Conservation (phyloP, 2,113 vertebrate genomes). For the Calonectris borealis region DNA sequence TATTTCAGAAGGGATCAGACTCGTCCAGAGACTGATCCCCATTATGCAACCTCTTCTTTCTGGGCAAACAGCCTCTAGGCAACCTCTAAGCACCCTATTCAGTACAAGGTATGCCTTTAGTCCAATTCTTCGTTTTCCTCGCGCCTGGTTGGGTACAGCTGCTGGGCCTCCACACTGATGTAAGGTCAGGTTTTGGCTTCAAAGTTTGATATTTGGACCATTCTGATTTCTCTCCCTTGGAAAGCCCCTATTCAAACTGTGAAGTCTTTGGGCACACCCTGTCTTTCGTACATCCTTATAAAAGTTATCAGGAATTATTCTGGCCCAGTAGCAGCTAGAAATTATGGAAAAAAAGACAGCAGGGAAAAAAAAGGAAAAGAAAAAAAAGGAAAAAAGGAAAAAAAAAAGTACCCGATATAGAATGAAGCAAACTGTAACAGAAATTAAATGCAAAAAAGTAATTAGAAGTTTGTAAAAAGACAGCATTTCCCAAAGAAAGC, state of each 20-base stretch:
- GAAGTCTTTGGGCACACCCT: background rate
- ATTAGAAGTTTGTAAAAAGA: background rate
- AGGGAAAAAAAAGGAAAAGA: no score
- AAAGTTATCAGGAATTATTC: background rate
- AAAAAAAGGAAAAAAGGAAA: no score
- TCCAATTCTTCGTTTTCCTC: background rate
- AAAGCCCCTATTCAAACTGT: background rate
- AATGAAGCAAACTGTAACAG: background rate
- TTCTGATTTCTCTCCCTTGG: background rate
- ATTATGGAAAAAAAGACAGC: background rate
- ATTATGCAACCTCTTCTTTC: background rate
- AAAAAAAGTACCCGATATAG: background rate
- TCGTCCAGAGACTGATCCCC: background rate
- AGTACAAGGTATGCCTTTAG: background rate
- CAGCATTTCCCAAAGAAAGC: background rate
- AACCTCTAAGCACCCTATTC: background rate
- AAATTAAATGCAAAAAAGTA: background rate
- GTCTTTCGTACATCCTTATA: background rate
- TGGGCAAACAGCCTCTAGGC: background rate
- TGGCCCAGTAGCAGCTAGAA: background rate
- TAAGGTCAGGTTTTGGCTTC: background rate
- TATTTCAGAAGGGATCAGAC: background rate
- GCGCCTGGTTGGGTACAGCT: background rate
- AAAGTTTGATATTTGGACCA: background rate
- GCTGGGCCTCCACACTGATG: background rate